These are phyloP conservation scores for Apaloderma vittatum DNA, from an alignment of 2,113 vertebrate species.

Conservation along the genomic window DNA sequence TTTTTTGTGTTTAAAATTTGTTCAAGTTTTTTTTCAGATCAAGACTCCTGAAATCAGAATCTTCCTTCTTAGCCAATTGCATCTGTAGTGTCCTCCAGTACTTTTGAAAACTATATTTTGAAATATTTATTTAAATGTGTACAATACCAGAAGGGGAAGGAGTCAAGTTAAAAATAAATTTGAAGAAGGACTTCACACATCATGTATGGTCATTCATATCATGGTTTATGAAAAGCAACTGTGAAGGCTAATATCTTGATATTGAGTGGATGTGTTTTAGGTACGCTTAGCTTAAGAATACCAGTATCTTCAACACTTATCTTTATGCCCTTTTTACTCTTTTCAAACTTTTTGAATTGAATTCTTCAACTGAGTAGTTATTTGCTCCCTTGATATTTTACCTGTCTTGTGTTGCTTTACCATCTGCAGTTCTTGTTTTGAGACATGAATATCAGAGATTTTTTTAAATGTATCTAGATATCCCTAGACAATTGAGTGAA, in stretches of 20 bases:
- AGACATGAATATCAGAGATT: not conserved
- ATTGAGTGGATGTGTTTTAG: not conserved
- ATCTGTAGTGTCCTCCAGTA: not conserved
- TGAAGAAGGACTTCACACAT: not conserved
- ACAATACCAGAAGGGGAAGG: not conserved
- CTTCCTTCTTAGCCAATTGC: not conserved
- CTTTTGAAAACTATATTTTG: not conserved
- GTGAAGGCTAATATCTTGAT: not conserved
- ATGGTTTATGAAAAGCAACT: not conserved
- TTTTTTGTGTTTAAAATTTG: not conserved
- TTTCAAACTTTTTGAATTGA: not conserved
- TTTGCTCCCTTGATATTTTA: constrained; percentile 2
- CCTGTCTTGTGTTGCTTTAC: not conserved
- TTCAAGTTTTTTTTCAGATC: not conserved
- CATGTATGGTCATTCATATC: not conserved
- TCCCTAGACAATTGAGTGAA: not conserved
- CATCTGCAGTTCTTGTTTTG: not conserved
- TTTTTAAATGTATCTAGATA: not conserved
- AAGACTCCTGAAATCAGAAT: not conserved
- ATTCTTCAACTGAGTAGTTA: not conserved
- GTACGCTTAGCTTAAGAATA: not conserved
- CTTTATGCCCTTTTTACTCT: not conserved
- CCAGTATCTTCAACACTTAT: not conserved
- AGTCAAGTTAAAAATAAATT: not conserved
- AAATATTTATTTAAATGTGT: not conserved